Evolutionary conservation across 2,797 vertebrate species (phyloP).

Genomic region (Sandelia bainsii): DNA sequence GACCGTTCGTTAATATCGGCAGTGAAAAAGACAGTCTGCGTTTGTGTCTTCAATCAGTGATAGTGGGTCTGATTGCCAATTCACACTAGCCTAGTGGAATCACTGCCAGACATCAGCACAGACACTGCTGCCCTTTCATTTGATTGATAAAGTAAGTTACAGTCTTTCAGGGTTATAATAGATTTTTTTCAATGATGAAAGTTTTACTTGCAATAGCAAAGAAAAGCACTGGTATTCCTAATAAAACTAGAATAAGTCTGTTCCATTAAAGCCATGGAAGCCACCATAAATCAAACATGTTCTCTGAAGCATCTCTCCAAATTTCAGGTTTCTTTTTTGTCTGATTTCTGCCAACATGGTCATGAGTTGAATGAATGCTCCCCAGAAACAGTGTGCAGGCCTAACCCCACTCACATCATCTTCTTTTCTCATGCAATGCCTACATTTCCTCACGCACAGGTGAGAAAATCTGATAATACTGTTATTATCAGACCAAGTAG

Average conservation of each 20-base stretch:
- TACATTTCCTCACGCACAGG: background rate
- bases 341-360: background rate
- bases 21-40: background rate
- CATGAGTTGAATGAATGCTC: background rate
- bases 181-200: background rate
- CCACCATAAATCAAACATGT: background rate
- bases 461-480: background rate
- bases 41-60: background rate
- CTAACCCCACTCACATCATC: background rate
- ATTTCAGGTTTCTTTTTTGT: conserved; percentile 1
- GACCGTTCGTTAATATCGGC: background rate
- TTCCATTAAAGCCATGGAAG: background rate
- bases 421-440: background rate
- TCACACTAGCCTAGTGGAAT: background rate
- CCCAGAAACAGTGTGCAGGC: background rate
- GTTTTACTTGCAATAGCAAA: background rate
- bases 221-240: conserved; percentile 6
- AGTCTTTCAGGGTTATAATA: background rate
- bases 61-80: background rate
- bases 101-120: background rate
- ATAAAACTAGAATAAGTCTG: background rate
- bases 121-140: background rate
- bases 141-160: background rate
- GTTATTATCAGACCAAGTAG: background rate
- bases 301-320: background rate